Conservation (phyloP, 2,113 vertebrate genomes). For the Ptilonorhynchus violaceus region DNA sequence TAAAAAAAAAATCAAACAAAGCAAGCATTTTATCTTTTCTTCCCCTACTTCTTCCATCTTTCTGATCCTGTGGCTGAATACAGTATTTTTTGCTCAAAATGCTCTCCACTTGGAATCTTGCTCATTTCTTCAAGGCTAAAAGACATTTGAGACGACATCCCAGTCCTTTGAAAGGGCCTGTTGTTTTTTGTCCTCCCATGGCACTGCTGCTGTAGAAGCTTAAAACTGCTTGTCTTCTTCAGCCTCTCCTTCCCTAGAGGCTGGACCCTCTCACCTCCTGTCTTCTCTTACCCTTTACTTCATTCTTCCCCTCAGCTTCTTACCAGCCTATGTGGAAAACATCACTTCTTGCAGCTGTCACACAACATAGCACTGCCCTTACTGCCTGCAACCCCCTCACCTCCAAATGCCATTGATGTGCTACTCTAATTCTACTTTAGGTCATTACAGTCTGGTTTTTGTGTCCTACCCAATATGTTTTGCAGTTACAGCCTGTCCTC, state of each 20-base stretch:
- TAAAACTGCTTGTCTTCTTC: neutral
- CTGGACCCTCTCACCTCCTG: neutral
- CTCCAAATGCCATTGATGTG: neutral
- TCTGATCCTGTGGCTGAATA: neutral
- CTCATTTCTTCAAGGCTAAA: neutral
- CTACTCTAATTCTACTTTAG: neutral
- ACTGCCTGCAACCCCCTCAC: neutral
- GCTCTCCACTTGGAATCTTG: neutral
- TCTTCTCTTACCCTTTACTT: neutral
- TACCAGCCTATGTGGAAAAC: neutral
- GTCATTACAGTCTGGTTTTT: neutral
- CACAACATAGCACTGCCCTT: rapidly evolving
- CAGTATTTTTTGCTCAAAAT: neutral
- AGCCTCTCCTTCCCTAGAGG: neutral
- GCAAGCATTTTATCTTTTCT: neutral
- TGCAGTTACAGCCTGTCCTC: neutral
- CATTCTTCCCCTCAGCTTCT: neutral
- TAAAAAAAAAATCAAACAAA: neutral
- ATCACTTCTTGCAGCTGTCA: neutral
- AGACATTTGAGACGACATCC: neutral
- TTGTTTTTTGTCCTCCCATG: neutral
- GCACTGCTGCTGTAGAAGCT: neutral
- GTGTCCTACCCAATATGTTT: neutral
- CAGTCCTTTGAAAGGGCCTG: neutral
- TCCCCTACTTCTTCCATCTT: neutral